Evolutionary conservation across 2,797 vertebrate genomes (phyloP).

Genomic region (Pipistrellus nathusii): DNA sequence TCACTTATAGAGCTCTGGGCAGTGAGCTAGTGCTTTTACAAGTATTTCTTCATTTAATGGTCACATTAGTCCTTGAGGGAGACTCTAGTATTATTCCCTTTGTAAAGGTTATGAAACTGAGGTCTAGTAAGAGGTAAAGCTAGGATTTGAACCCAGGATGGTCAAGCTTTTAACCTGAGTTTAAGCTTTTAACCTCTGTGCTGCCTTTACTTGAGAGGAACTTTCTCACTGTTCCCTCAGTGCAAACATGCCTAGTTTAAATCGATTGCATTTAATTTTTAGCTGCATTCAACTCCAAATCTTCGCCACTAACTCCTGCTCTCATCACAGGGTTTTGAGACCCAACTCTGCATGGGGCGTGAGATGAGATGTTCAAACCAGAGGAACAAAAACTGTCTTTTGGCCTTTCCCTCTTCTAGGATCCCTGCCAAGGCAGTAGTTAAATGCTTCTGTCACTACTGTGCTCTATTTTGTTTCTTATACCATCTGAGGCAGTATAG

Average conservation of each 20-base stretch:
- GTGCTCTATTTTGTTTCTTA: background rate
- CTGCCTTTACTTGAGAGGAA: background rate
- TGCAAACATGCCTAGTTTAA: background rate
- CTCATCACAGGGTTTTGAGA: background rate
- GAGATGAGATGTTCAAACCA: background rate
- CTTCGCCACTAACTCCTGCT: background rate
- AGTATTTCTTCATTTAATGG: background rate
- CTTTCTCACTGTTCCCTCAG: background rate
- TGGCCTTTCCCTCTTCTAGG: background rate
- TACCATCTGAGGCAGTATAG: background rate
- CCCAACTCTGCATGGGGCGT: background rate
- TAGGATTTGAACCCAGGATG: background rate
- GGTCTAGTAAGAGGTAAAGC: background rate
- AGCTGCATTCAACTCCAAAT: background rate
- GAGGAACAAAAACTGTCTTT: background rate
- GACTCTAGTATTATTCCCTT: background rate
- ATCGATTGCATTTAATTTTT: background rate
- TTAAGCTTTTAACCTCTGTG: background rate
- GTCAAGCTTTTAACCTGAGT: background rate
- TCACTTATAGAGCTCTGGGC: background rate
- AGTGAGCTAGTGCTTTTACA: background rate
- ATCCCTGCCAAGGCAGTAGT: background rate
- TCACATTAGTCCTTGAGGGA: background rate
- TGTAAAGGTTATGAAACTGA: slow-evolving; percentile 24
- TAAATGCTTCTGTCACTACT: background rate